These are phyloP conservation scores for Sceloporus tristichus DNA, from an alignment of 2,113 vertebrate genomes.

Conservation along the genomic window DNA sequence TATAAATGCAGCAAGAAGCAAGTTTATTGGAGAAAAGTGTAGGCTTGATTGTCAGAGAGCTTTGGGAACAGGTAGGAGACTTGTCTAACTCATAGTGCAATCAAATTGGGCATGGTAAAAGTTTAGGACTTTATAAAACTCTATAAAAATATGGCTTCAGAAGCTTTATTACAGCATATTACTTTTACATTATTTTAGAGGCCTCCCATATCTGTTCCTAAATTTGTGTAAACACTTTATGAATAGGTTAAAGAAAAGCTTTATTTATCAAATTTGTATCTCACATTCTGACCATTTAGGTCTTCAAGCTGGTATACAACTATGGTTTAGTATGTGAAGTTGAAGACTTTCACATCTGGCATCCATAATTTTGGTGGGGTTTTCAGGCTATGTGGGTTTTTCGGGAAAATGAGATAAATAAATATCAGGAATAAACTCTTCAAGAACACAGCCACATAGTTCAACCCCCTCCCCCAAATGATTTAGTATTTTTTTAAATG, in stretches of 20 bases:
- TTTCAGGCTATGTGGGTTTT: too few relatives aligned
- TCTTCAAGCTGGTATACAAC: too few relatives aligned
- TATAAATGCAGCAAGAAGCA: not conserved
- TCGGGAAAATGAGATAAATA: too few relatives aligned
- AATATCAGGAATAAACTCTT: too few relatives aligned
- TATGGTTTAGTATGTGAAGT: not conserved
- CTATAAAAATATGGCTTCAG: not conserved
- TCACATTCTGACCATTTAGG: not conserved
- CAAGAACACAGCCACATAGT: too few relatives aligned
- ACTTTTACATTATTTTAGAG: not conserved
- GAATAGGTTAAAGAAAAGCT: not conserved
- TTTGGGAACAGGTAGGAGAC: not conserved
- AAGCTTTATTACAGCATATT: not conserved
- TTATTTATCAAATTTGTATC: not conserved
- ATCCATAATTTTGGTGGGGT: too few relatives aligned
- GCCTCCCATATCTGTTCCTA: not conserved
- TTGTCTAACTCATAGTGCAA: fast-evolving
- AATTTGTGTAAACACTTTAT: not conserved
- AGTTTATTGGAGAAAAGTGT: not conserved
- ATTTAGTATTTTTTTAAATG: too few relatives aligned
- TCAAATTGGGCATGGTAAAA: fast-evolving
- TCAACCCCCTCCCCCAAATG: too few relatives aligned
- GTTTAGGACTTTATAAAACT: not conserved
- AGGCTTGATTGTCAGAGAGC: not conserved
- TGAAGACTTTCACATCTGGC: too few relatives aligned